A percentile compares a stretch with the other conserved stretches of the same genome.
These are phyloP conservation scores for Chaitophorus viminalis DNA, from an alignment of 2,888 invertebrate genomes.

Conservation along the genomic window DNA sequence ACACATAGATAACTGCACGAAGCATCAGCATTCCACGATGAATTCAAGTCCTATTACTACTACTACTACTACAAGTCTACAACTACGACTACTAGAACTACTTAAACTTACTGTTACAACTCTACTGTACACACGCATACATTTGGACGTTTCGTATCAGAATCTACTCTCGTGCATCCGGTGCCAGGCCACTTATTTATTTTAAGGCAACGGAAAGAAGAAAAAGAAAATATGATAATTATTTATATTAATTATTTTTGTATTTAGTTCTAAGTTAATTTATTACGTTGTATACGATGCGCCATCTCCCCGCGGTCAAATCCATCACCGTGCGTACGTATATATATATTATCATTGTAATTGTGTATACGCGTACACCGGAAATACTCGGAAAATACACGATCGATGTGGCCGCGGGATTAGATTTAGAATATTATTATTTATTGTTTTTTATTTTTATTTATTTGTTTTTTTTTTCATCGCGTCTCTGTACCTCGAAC, in stretches of 20 bases:
- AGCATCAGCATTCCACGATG: not conserved
- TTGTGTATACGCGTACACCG: not conserved
- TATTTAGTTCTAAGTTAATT: not conserved
- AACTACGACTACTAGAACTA: not conserved
- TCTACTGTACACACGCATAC: not conserved
- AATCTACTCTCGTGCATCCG: constrained; percentile 3
- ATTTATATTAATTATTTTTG: constrained; percentile 11
- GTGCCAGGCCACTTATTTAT: constrained; percentile 4
- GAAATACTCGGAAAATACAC: not conserved
- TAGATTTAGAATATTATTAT: not conserved
- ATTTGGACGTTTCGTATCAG: not conserved
- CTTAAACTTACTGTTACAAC: not conserved
- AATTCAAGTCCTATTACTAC: constrained; percentile 22
- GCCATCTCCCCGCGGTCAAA: constrained; percentile 4
- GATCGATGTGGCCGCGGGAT: not conserved
- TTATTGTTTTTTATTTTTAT: not conserved
- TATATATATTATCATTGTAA: not conserved
- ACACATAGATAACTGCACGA: constrained; percentile 23
- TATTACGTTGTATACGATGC: not conserved
- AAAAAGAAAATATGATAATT: constrained; percentile 29
- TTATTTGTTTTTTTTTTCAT: not conserved
- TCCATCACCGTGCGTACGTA: not conserved
- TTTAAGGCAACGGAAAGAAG: not conserved
- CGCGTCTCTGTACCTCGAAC: not conserved
- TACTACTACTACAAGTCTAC: not conserved